phyloP scores from a whole-genome alignment of 2,113 vertebrate species.

The Hylia prasina region DNA sequence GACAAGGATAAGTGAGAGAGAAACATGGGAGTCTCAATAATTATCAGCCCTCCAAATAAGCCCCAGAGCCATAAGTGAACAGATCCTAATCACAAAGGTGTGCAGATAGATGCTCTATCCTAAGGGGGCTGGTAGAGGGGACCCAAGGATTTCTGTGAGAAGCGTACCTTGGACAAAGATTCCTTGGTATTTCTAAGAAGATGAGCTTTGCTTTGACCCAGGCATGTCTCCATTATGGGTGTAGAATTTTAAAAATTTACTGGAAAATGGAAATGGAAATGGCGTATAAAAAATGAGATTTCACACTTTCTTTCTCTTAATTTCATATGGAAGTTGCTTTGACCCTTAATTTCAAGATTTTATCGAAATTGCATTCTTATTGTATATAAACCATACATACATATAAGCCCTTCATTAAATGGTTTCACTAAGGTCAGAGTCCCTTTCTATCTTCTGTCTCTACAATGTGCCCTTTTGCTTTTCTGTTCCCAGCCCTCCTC shows the following conservation, averaged over 20 bases:
- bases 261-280: too few relatives aligned
- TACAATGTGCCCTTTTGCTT: background rate
- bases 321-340: background rate
- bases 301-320: background rate
- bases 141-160: background rate
- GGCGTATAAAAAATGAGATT: background rate
- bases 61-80: background rate
- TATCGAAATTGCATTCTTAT: background rate
- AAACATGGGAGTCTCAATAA: background rate
- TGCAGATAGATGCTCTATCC: background rate
- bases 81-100: background rate
- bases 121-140: background rate
- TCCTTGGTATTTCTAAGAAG: background rate
- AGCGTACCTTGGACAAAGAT: background rate
- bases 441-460: background rate
- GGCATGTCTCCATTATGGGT: background rate
- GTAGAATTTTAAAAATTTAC: background rate
- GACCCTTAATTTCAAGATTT: background rate
- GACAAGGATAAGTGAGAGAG: background rate
- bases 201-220: background rate
- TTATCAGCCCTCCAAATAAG: background rate
- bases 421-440: background rate
- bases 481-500: background rate
- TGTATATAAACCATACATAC: background rate
- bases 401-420: background rate